Evolutionary conservation across 2,797 vertebrate genomes (phyloP), one percentile per base, ranked within the genome.

Genomic region (Spinus olivaceus): DNA sequence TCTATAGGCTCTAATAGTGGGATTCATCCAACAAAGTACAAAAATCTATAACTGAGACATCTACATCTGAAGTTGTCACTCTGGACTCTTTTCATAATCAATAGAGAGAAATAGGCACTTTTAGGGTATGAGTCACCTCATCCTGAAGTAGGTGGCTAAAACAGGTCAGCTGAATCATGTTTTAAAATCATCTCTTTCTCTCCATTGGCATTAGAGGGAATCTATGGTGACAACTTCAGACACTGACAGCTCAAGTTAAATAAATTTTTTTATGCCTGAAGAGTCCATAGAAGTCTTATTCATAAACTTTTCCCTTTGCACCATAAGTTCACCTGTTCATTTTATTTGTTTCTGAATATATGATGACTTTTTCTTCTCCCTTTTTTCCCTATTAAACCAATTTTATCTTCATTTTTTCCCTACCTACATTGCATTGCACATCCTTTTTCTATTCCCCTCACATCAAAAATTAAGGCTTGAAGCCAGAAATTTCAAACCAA

Each of bases 91-190:
- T 94, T 86, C 79, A 83, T 91, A 95, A 95, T 91, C 92, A 92
- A 57, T 94, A 93, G 89, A 92, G 85, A 94, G 91, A 93, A 95
- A 96, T 74, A 80, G 57, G 42, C n/a, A 67, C 15, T 91, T 95
- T 67, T 74, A 78, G 72, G 61, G 57, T 74, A n/a, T 74, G 89
- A 96, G 91, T 94, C 61, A 89, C 86, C 76, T 92, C 85, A 82
- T 80, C 64, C 61, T 87, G 57, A 85, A 94, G 89, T 28, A 89
- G 65, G 90, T 89, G 81, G 89, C 64, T 87, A 71, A 94, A 95
- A 87, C 5, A 94, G 87, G 95, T 91, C 89, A 92, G 61, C 56
- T 94, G 95, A 93, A 94, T 91, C 60, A 82, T 78, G 20, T 81
- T 93, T 92, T 91, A 77, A 77, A 96, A 91, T 5, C 16, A 56